Base-by-base conservation (phyloP, 2,888 invertebrate genomes). In the Acanthoscelides obtectus region DNA sequence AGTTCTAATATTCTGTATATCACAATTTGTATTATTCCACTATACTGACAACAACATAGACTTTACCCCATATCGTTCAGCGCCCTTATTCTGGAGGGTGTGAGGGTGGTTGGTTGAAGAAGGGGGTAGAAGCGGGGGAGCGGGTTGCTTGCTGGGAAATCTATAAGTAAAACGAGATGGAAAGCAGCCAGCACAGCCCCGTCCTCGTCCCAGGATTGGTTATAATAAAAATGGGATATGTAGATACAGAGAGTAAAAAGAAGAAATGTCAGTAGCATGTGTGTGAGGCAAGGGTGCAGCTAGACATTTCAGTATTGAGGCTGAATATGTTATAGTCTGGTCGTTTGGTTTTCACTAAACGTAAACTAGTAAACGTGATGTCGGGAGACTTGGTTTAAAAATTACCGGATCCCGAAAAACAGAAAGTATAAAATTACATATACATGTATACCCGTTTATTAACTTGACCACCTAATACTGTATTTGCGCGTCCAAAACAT, bases 161-260 rank as follows among this genome's bases (percentile, higher is more conserved):
- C 79, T 79, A 80, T 82, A 81, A 80, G 77, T 77, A 77, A 79
- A 81, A 79, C 77, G 81, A 80, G 81, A 82, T 75, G 78, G 81
- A 71, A 68, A 78, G 76, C 78, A 78, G 78, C 77, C n/a, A n/a
- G n/a, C n/a, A n/a, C n/a, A n/a, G n/a, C n/a, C n/a, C n/a, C n/a
- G 45, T 12, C 45, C 17, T 80, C 81, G 83, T 82, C 80, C 79
- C 78, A 80, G 83, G 83, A 84, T 84, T 84, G 84, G 83, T 83
- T 84, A 82, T 84, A 84, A 84, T 84, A 84, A 84, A 84, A 84
- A 83, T 84, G 84, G 84, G 83, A 84, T 84, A 84, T 83, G 82
- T 84, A 83, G 83, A 84, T 84, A 84, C 84, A 84, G 81, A 82
- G 81, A 82, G 82, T 81, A 83, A 83, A 84, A 45, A 6, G 45